Conservation (phyloP, 2,888 invertebrate genomes). For the Lingula anatina region DNA sequence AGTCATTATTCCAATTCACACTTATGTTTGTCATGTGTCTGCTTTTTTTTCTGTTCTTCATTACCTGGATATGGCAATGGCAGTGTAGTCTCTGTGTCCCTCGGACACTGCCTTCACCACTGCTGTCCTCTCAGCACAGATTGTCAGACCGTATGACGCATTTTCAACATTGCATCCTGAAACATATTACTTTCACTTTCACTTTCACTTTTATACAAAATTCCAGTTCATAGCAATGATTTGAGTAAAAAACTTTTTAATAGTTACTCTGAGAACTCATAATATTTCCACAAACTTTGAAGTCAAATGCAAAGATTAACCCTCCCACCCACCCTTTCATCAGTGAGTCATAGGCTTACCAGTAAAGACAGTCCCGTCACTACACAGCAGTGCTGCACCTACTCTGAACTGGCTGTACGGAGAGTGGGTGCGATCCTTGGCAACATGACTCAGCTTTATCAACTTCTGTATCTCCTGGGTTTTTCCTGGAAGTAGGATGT, state of each 20-base stretch:
- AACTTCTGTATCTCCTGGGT: slow-evolving; percentile 20
- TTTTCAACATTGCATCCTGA: slow-evolving; percentile 88
- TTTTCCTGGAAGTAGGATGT: neutral
- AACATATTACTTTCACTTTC: neutral
- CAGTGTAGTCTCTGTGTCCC: slow-evolving; percentile 65
- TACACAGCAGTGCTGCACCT: slow-evolving; percentile 38
- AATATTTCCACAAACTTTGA: too few relatives aligned
- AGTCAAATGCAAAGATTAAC: too few relatives aligned
- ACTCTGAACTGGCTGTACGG: slow-evolving; percentile 49
- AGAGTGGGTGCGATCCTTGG: slow-evolving; percentile 36
- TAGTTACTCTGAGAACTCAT: too few relatives aligned
- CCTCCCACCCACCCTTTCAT: too few relatives aligned
- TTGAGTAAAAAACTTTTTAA: too few relatives aligned
- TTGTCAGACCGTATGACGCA: slow-evolving; percentile 67
- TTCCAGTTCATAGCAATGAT: too few relatives aligned
- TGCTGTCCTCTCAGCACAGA: slow-evolving; percentile 85
- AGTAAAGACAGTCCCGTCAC: slow-evolving; percentile 26
- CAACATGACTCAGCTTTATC: slow-evolving; percentile 23
- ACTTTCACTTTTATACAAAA: too few relatives aligned
- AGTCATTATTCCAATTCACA: too few relatives aligned
- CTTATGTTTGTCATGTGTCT: neutral
- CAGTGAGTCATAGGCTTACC: too few relatives aligned
- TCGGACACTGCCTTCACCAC: slow-evolving; percentile 76
- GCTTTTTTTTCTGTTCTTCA: neutral
- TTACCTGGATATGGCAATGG: slow-evolving; percentile 56